Percentiles rank a stretch among this genome's conserved stretches.
Evolutionary conservation across 2,888 invertebrate genomes (phyloP).

Genomic region (Merodon equestris): DNA sequence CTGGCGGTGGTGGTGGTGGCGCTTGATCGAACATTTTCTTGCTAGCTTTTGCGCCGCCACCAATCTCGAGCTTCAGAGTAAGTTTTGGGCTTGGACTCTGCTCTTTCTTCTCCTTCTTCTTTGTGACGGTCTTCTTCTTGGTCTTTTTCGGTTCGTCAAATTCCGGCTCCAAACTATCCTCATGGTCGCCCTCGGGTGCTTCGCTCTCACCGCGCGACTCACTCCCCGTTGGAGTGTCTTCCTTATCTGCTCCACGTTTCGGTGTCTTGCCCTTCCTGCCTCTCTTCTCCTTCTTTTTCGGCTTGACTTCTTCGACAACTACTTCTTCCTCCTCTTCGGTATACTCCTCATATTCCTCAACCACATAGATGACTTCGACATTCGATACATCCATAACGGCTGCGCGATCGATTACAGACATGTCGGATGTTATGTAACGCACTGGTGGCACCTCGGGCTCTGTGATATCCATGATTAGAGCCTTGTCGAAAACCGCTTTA

Average conservation of each 20-base stretch:
- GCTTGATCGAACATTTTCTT: conserved; percentile 78
- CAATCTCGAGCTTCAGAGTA: conserved; percentile 77
- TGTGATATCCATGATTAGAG: conserved; percentile 78
- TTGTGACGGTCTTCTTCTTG: conserved; percentile 75
- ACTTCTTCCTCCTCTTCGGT: conserved; percentile 74
- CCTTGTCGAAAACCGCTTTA: conserved; percentile 78
- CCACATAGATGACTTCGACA: conserved; percentile 79
- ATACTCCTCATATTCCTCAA: conserved; percentile 78
- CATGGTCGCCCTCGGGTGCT: conserved; percentile 70
- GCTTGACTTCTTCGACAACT: conserved; percentile 74
- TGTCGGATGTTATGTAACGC: conserved; percentile 79
- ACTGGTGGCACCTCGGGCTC: conserved; percentile 76
- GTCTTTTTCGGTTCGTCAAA: conserved; percentile 73
- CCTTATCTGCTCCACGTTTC: conserved; percentile 74
- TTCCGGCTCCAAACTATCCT: conserved; percentile 75
- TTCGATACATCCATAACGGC: conserved; percentile 79
- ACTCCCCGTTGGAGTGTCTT: conserved; percentile 68
- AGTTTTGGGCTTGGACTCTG: conserved; percentile 77
- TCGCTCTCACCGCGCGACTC: conserved; percentile 69
- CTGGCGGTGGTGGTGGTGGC: conserved; percentile 71
- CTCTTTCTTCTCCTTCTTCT: conserved; percentile 77
- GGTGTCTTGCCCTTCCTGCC: conserved; percentile 72
- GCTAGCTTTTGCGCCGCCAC: conserved; percentile 76
- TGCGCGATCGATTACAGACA: conserved; percentile 79
- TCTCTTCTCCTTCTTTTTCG: conserved; percentile 75